phyloP scores from a whole-genome alignment of 2,888 invertebrate genomes.

The Conchocele bisecta region DNA sequence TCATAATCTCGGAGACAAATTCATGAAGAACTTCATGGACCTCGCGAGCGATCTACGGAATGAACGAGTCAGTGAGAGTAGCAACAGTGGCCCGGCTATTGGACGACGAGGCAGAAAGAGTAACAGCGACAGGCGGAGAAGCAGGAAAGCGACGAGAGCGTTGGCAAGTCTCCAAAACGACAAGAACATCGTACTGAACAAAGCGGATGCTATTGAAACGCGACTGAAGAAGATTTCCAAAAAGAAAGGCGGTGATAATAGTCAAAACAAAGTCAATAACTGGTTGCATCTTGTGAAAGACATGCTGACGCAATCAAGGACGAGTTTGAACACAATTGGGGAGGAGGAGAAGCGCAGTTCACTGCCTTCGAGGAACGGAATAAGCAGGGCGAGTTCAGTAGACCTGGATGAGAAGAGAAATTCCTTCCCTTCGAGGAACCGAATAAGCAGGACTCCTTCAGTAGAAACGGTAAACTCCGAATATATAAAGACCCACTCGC shows the following conservation, averaged over 20 bases:
- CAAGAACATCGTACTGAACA: conserved; percentile 65
- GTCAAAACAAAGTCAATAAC: conserved; percentile 62
- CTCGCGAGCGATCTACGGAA: conserved; percentile 71
- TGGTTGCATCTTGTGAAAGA: conserved; percentile 69
- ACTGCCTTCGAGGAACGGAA: conserved; percentile 47
- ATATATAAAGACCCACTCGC: conserved; percentile 32
- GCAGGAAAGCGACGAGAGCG: conserved; percentile 60
- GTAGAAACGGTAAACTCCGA: conserved; percentile 20
- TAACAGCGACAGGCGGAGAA: conserved; percentile 64
- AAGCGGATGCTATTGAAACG: conserved; percentile 65
- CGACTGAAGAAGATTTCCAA: conserved; percentile 59
- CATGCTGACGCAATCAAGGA: conserved; percentile 66
- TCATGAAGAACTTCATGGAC: conserved; percentile 72
- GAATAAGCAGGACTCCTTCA: conserved; percentile 44
- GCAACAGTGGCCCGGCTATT: conserved; percentile 31
- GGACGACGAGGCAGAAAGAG: conserved; percentile 35
- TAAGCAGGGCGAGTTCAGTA: conserved; percentile 49
- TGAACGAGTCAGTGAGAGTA: conserved; percentile 59
- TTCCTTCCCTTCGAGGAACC: conserved; percentile 21
- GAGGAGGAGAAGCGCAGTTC: conserved; percentile 69
- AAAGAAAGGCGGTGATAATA: conserved; percentile 31
- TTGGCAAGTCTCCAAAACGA: conserved; percentile 63
- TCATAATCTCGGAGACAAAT: conserved; percentile 67
- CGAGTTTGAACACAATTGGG: conserved; percentile 67
- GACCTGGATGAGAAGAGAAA: conserved; percentile 2